These are phyloP conservation scores for Pseudopipra pipra DNA, from an alignment of 2,113 vertebrate genomes.

Conservation along the genomic window DNA sequence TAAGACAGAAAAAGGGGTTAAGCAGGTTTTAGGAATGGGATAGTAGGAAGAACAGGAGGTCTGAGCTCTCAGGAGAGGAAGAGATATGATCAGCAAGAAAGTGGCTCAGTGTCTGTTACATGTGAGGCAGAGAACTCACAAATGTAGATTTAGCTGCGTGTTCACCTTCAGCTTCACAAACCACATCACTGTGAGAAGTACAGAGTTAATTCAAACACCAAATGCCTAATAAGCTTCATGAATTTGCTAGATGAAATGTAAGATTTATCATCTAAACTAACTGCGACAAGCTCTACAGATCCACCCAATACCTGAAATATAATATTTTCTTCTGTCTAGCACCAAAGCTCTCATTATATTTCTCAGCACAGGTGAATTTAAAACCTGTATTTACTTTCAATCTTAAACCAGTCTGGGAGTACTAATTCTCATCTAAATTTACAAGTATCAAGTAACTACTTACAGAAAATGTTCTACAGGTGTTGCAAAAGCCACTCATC, in stretches of 20 bases:
- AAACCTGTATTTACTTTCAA: slow-evolving; percentile 4
- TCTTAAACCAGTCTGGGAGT: slow-evolving; percentile 2
- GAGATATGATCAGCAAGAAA: background rate
- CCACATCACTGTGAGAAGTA: background rate
- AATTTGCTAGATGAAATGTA: background rate
- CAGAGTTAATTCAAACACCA: background rate
- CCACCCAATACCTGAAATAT: background rate
- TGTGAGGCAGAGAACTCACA: background rate
- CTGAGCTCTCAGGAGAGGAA: background rate
- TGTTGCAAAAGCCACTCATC: background rate
- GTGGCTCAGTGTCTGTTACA: background rate
- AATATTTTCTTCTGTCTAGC: background rate
- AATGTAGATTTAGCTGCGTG: background rate
- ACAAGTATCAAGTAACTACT: background rate
- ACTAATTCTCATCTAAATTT: slow-evolving; percentile 41
- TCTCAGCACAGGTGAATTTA: background rate
- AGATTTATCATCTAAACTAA: background rate
- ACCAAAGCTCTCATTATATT: background rate
- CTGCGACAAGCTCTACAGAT: background rate
- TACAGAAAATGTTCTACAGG: background rate
- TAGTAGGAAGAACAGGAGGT: background rate
- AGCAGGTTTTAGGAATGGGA: background rate
- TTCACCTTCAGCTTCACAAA: background rate
- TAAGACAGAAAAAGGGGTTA: background rate
- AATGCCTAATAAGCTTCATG: background rate